Evolutionary conservation across 2,888 invertebrate genomes (phyloP).

Genomic region (Eilema depressum): DNA sequence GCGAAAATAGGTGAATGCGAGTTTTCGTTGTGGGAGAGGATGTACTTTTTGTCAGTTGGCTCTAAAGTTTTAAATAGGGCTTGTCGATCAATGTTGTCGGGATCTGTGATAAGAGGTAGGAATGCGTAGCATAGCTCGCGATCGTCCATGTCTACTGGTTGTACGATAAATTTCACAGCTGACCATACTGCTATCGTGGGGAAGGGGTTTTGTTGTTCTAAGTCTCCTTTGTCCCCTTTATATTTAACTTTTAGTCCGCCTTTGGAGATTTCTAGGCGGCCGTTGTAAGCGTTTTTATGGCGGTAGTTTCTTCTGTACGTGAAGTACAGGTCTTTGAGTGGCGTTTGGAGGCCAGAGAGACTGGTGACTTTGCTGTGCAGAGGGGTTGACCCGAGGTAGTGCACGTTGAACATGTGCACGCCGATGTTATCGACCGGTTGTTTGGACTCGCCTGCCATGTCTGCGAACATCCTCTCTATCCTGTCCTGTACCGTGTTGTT

Average conservation of each 20-base stretch:
- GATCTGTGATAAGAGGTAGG: slow-evolving; percentile 93
- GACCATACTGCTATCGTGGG: slow-evolving; percentile 98
- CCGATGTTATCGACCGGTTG: slow-evolving; percentile 84
- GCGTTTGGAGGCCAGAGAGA: slow-evolving; percentile 93
- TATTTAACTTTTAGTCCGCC: slow-evolving; percentile 91
- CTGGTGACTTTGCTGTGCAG: slow-evolving; percentile 93
- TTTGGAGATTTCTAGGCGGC: slow-evolving; percentile 89
- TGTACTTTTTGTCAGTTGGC: slow-evolving; percentile 85
- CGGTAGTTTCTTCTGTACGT: slow-evolving; percentile 86
- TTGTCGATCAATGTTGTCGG: slow-evolving; percentile 92
- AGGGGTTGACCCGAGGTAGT: slow-evolving; percentile 93
- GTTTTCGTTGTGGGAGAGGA: slow-evolving; percentile 86
- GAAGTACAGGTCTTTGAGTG: slow-evolving; percentile 91
- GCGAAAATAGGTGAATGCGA: slow-evolving; percentile 95
- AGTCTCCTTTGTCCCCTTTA: slow-evolving; percentile 88
- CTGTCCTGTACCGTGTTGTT: slow-evolving; percentile 93
- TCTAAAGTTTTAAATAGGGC: slow-evolving; percentile 88
- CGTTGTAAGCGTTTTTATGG: slow-evolving; percentile 85
- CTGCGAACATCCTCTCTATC: slow-evolving; percentile 94
- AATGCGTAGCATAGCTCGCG: slow-evolving; percentile 90
- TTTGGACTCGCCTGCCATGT: slow-evolving; percentile 88
- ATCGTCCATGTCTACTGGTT: slow-evolving; percentile 86
- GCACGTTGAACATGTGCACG: slow-evolving; percentile 89
- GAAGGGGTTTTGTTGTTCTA: slow-evolving; percentile 92
- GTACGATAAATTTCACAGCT: slow-evolving; percentile 94